Evolutionary conservation across 2,797 vertebrate species (phyloP), one percentile per base, ranked within the genome.

Genomic region (Argya squamiceps): DNA sequence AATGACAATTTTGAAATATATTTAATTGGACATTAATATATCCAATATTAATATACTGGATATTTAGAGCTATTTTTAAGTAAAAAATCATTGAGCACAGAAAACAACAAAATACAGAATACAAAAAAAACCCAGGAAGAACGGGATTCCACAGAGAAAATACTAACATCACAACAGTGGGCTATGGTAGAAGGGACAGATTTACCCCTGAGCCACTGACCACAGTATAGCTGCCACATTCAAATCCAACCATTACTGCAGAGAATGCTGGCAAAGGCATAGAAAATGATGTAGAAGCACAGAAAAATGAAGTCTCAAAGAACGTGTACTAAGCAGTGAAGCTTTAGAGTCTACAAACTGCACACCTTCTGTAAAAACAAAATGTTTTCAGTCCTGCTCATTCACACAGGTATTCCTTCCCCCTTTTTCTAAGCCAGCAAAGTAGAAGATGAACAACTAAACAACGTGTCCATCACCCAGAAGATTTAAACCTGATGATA

Each of bases 151-250:
- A 39, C 2, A 65, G 41, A 70, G n/a, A 32, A 69, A 92, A 74
- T 15, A 43, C 0, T 0, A 89, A 55, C 4, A 14, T 10, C 23
- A 44, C 5, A 59, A 44, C 6, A 71, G 41, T 4, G 7, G 10
- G 21, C 53, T 59, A 16, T 4, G 43, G 30, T 0, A 32, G 17
- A 47, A 68, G 16, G 10, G 41, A 41, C 1, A 1, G 46, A 41
- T 6, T 6, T 63, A 19, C 34, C n/a, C 34, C 10, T 53, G 49
- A 65, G 37, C 27, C 17, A 52, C 8, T 19, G 27, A 59, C 10
- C 7, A 16, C 3, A 52, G 47, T 6, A 10, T 0, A 15, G 55
- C 37, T 84, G 37, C 32, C 37, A 12, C 5, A 18, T 55, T 58
- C 50, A 85, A 82, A 64, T 12, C 21, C 60, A 68, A 8, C 37